Conservation (phyloP, 2,113 vertebrate species). For the Coreoperca whiteheadi region DNA sequence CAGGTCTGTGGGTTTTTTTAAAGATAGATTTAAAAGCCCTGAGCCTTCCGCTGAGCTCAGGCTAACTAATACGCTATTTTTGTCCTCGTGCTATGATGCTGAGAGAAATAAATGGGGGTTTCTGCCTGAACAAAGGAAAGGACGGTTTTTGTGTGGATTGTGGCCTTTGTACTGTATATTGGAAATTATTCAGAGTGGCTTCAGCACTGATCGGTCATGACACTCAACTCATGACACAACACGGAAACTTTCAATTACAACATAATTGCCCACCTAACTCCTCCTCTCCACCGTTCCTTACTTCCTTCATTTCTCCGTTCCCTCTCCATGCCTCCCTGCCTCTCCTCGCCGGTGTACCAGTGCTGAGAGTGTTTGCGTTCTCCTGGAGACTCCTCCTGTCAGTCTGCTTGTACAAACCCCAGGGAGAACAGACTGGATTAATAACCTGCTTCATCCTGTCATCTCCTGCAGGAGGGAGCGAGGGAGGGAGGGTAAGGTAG, state of each 20-base stretch:
- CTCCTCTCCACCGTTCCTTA: neutral
- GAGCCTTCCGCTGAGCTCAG: slow-evolving; percentile 7
- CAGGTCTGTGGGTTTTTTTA: neutral
- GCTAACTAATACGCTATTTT: neutral
- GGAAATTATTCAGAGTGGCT: neutral
- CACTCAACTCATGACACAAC: neutral
- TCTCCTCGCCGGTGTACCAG: neutral
- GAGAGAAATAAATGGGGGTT: slow-evolving; percentile 14
- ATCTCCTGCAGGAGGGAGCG: slow-evolving; percentile 23
- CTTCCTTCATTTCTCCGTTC: neutral
- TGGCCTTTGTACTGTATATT: neutral
- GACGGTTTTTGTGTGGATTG: neutral
- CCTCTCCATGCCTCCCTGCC: neutral
- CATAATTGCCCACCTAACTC: neutral
- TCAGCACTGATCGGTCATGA: neutral
- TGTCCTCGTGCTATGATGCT: neutral
- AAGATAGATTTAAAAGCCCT: slow-evolving; percentile 21
- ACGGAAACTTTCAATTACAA: neutral
- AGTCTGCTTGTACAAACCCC: slow-evolving; percentile 36
- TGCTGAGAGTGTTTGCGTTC: slow-evolving; percentile 29
- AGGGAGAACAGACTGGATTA: slow-evolving; percentile 25
- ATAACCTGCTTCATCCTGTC: slow-evolving; percentile 52
- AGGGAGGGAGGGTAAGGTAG: neutral
- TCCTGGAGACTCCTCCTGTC: slow-evolving; percentile 39
- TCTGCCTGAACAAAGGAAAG: neutral